Evolutionary conservation across 2,113 vertebrate species (phyloP), one percentile per base, ranked within the genome.

Genomic region (Tachycineta bicolor): DNA sequence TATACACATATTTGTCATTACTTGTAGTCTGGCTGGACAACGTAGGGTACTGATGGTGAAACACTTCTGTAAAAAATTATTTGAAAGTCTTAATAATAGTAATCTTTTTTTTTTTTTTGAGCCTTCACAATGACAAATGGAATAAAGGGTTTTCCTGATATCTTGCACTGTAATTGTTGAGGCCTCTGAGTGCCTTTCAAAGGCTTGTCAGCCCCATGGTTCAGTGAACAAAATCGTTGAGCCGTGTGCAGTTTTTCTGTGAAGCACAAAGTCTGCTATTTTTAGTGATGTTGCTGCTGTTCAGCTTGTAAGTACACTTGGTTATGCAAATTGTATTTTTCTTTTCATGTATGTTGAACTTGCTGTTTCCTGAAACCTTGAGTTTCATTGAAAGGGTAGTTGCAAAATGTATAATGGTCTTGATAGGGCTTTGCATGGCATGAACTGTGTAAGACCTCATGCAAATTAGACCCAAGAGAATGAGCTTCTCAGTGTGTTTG

Each of bases 181-280:
- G 71, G 75, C 49, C 49, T 71, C 46, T 31, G 46, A 82, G 87
- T 81, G 79, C 89, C 4, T 5, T 78, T 90, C 15, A 64, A 60
- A 78, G 84, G 31, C 43, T 73, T 73, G 34, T 52, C n/a, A 81
- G 77, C 47, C 16, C 11, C 4, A 2, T 78, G 63, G 63, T 75
- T 77, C 75, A 58, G 59, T 86, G 75, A 90, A 59, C 79, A 63
- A 24, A 88, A 37, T 58, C 21, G 4, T 37, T 67, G 71, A 84
- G 73, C 83, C 1, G 0, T 70, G 18, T 13, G 0, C 21, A 16
- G 60, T 78, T 94, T 28, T 92, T 19, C 83, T 94, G 64, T 89
- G 86, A 96, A 94, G 89, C 89, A 90, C 90, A 83, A 95, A 93
- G 68, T 68, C 39, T 53, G 14, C 55, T 39, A 46, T 67, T 68